A percentile compares a stretch with the other conserved stretches of the same genome.
phyloP scores from a whole-genome alignment of 2,888 invertebrate genomes.

The Sphaerophoria taeniata region DNA sequence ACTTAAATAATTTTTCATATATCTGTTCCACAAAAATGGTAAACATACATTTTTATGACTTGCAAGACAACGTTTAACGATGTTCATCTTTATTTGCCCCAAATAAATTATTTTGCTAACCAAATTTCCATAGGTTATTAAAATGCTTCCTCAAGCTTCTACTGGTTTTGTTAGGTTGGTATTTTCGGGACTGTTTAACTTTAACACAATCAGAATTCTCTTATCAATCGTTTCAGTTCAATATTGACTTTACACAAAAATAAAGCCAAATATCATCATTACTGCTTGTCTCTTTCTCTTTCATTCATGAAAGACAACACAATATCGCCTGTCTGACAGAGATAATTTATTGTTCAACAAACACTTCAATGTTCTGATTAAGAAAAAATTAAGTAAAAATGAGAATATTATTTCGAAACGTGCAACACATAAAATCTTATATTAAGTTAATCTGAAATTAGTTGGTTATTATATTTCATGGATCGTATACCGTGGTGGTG shows the following conservation, averaged over 20 bases:
- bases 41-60: too few relatives aligned
- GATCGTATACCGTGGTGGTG: slow-evolving; percentile 34
- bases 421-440: slow-evolving; percentile 53
- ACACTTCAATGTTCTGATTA: slow-evolving; percentile 47
- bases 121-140: too few relatives aligned
- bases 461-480: slow-evolving; percentile 55
- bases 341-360: slow-evolving; percentile 40
- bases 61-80: too few relatives aligned
- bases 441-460: slow-evolving; percentile 62
- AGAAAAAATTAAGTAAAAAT: slow-evolving; percentile 24
- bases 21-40: too few relatives aligned
- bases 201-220: background rate
- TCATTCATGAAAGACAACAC: background rate
- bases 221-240: slow-evolving; percentile 20
- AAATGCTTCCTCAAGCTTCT: too few relatives aligned
- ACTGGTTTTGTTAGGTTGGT: too few relatives aligned
- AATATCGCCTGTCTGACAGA: slow-evolving; percentile 36
- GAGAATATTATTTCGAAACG: slow-evolving; percentile 16
- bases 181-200: background rate
- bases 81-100: too few relatives aligned
- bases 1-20: too few relatives aligned
- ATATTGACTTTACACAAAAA: slow-evolving; percentile 20
- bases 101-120: too few relatives aligned
- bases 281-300: background rate
- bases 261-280: background rate